Conservation (phyloP, 2,888 invertebrate genomes). For the Drosophila nr. perissopoda region DNA sequence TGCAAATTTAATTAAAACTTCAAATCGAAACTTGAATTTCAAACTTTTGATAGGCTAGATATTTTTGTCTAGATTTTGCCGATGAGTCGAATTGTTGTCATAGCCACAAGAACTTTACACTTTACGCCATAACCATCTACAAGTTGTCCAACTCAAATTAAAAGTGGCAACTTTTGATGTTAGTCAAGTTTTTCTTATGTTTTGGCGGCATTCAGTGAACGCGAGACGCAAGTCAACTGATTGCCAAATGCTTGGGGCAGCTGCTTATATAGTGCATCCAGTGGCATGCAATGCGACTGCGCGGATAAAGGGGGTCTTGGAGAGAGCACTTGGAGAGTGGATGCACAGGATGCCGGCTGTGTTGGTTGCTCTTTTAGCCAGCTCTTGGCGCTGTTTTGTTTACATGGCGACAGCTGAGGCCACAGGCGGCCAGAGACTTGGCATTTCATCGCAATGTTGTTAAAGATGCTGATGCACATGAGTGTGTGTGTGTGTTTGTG, state of each 20-base stretch:
- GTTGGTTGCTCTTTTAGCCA: constrained; percentile 61
- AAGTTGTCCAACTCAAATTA: constrained; percentile 36
- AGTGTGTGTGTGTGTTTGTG: not conserved
- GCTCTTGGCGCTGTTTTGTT: constrained; percentile 60
- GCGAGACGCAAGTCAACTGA: constrained; percentile 62
- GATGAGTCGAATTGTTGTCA: constrained; percentile 17
- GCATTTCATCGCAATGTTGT: constrained; percentile 36
- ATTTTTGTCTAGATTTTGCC: not conserved
- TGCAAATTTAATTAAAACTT: constrained; percentile 25
- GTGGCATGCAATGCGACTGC: constrained; percentile 43
- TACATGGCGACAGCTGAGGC: constrained; percentile 71
- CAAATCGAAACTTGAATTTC: constrained; percentile 1
- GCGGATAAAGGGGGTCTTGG: constrained; percentile 60
- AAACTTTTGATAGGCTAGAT: not conserved
- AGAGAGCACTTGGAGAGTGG: not conserved
- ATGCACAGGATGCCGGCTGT: constrained; percentile 51
- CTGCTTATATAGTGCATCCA: constrained; percentile 61
- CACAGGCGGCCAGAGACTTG: constrained; percentile 25
- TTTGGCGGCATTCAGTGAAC: constrained; percentile 20
- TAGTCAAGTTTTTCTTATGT: not conserved
- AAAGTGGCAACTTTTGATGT: not conserved
- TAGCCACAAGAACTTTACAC: constrained; percentile 20
- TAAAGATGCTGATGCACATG: constrained; percentile 18
- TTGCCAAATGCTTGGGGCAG: constrained; percentile 25
- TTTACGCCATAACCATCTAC: constrained; percentile 33